Evolutionary conservation across 53 echinoderm and acorn worm genomes (phyloP).

Genomic region (Glandiceps talaboti): DNA sequence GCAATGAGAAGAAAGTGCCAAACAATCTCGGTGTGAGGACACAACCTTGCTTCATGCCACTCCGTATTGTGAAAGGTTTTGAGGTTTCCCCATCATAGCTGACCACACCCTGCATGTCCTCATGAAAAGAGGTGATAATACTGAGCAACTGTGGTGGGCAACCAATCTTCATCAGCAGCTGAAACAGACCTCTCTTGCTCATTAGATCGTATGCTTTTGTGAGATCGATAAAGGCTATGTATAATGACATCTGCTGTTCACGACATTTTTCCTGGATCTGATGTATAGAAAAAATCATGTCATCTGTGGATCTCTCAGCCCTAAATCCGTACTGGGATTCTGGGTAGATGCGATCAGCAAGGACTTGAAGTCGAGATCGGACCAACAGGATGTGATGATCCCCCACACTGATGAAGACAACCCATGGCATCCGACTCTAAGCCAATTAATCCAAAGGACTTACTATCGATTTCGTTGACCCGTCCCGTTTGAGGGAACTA

Average conservation of each 20-base stretch:
- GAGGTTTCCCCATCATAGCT: constrained; percentile 11
- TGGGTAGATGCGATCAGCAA: no score
- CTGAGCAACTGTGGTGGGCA: constrained; percentile 19
- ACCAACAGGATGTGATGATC: background rate
- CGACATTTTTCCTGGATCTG: constrained; percentile 19
- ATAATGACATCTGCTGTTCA: constrained; percentile 12
- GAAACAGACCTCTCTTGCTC: constrained; percentile 25
- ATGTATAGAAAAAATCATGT: constrained; percentile 13
- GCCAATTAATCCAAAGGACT: no score
- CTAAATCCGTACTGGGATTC: no score
- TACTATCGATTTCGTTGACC: no score
- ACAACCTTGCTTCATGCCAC: constrained; percentile 51
- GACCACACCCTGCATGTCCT: constrained; percentile 24
- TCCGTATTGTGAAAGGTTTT: constrained; percentile 22
- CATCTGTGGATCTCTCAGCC: constrained; percentile 10
- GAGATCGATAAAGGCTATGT: constrained; percentile 6
- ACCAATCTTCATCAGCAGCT: constrained; percentile 17
- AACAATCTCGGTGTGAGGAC: constrained; percentile 47
- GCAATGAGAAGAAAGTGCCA: constrained; percentile 43
- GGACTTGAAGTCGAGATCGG: no score
- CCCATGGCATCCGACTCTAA: no score
- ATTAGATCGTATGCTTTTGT: constrained; percentile 23
- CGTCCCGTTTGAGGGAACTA: no score
- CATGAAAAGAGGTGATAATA: constrained; percentile 22
- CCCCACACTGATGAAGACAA: no score